These are phyloP conservation scores for Galerucella calmariensis DNA, from an alignment of 2,888 invertebrate species.

Conservation along the genomic window DNA sequence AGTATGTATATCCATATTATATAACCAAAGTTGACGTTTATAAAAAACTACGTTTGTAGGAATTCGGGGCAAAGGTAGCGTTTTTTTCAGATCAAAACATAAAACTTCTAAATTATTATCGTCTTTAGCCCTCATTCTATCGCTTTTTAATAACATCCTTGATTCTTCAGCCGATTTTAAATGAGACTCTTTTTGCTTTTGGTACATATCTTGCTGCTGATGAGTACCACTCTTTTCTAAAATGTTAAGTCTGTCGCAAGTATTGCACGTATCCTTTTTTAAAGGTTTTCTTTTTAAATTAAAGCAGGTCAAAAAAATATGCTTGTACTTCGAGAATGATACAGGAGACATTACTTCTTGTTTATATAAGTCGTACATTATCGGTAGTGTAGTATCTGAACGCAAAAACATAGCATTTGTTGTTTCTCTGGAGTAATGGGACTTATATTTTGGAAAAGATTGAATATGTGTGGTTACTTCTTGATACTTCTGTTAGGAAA, in stretches of 20 bases:
- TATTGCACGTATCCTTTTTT: constrained; percentile 26
- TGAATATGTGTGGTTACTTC: too few species aligned
- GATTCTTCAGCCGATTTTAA: constrained; percentile 28
- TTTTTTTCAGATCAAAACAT: constrained; percentile 54
- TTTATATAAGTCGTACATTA: background rate
- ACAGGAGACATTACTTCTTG: constrained; percentile 1
- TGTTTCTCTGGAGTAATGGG: too few species aligned
- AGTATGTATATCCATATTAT: constrained; percentile 48
- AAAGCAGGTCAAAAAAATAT: too few species aligned
- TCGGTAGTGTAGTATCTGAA: background rate
- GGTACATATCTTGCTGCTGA: constrained; percentile 28
- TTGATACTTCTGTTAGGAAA: too few species aligned
- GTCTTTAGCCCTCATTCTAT: constrained; percentile 31
- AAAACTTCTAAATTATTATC: constrained; percentile 15
- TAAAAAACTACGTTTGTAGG: constrained; percentile 49
- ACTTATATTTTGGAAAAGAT: too few species aligned
- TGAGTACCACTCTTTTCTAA: constrained; percentile 17
- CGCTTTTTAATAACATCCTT: constrained; percentile 31
- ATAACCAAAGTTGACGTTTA: constrained; percentile 52
- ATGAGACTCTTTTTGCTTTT: constrained; percentile 25
- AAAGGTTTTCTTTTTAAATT: too few species aligned
- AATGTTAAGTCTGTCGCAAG: constrained; percentile 28
- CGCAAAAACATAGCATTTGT: too few species aligned
- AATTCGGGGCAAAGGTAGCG: constrained; percentile 37
- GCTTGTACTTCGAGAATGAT: constrained; percentile 3